phyloP scores from a whole-genome alignment of 2,113 vertebrate genomes.

The Dermatemys mawii region DNA sequence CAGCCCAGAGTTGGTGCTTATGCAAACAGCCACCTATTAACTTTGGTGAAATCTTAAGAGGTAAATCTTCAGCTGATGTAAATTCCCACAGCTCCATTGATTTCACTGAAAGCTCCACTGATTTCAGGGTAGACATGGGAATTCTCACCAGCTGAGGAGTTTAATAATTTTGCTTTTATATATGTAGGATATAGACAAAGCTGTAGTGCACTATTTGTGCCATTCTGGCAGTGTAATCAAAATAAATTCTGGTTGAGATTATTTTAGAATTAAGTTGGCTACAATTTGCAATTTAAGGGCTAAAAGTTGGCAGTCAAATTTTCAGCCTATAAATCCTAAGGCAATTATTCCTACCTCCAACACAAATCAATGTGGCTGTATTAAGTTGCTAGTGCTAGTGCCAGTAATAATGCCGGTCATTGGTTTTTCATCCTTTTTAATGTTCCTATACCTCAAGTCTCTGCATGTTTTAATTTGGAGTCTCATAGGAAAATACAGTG shows the following conservation, averaged over 20 bases:
- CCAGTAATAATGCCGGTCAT: neutral
- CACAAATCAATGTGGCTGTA: neutral
- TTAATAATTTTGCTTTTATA: constrained; percentile 32
- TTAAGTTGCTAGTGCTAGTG: neutral
- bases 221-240: constrained; percentile 10
- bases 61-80: constrained; percentile 16
- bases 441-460: neutral
- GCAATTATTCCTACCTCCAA: neutral
- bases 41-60: neutral
- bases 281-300: constrained; percentile 1
- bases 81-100: constrained; percentile 22
- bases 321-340: neutral
- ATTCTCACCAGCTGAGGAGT: neutral
- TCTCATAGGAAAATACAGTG: neutral
- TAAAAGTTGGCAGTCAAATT: constrained; percentile 12
- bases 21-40: too few species aligned
- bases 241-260: constrained; percentile 38
- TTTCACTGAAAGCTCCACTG: neutral
- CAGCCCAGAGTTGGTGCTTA: too few species aligned
- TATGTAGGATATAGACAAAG: neutral
- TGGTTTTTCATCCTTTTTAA: neutral
- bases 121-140: neutral
- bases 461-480: neutral
- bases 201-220: constrained; percentile 13
- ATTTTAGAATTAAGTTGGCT: constrained; percentile 41